A percentile compares a stretch with the other conserved stretches of the same genome.
phyloP scores from a whole-genome alignment of 2,888 invertebrate genomes.

The Acrocera orbiculus region DNA sequence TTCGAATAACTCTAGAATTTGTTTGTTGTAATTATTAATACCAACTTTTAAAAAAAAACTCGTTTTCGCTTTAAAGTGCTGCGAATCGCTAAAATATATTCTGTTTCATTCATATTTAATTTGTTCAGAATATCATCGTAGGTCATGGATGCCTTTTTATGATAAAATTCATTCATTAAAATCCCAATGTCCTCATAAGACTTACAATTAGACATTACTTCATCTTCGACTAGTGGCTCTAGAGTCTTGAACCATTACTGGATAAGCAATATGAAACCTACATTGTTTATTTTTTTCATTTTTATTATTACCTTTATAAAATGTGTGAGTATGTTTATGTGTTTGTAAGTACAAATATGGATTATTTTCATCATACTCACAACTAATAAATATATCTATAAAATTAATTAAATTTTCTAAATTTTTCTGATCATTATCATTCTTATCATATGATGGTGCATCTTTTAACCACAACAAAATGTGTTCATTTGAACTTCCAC shows the following conservation, averaged over 20 bases:
- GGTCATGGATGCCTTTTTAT: background rate
- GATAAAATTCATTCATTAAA: background rate
- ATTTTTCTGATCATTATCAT: background rate
- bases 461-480: slow-evolving; percentile 7
- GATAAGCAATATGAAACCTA: slow-evolving; percentile 9
- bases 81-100: slow-evolving; percentile 10
- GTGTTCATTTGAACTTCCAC: slow-evolving; percentile 13
- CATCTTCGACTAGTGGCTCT: no score
- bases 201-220: background rate
- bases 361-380: slow-evolving; percentile 9
- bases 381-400: slow-evolving; percentile 11
- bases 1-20: slow-evolving; percentile 14
- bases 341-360: slow-evolving; percentile 3
- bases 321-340: slow-evolving; percentile 11
- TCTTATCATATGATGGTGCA: slow-evolving; percentile 4
- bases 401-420: slow-evolving; percentile 6
- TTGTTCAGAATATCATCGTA: slow-evolving; percentile 5
- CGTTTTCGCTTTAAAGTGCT: slow-evolving; percentile 8
- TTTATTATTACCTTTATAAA: background rate
- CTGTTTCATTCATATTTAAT: no score
- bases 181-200: background rate
- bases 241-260: no score
- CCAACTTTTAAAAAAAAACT: slow-evolving; percentile 13
- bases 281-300: no score
- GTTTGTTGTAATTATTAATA: slow-evolving; percentile 14